Percentiles rank a stretch among this genome's conserved stretches.
These are phyloP conservation scores for Tragelaphus oryx DNA, from an alignment of 2,797 vertebrate genomes.

Conservation along the genomic window DNA sequence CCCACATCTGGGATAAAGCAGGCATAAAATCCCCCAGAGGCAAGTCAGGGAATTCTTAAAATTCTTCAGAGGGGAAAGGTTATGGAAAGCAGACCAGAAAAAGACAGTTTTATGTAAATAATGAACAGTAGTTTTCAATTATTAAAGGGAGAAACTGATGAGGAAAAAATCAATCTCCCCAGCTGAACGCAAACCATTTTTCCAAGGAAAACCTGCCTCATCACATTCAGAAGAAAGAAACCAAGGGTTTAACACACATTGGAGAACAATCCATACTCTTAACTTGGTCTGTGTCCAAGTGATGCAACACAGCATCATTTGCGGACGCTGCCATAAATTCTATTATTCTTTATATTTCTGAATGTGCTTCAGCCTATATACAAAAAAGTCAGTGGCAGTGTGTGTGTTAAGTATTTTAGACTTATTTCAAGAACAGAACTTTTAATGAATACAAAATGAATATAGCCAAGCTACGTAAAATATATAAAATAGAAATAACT, in stretches of 20 bases:
- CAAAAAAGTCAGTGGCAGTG: neutral
- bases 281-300: neutral
- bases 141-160: conserved; percentile 76
- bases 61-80: conserved; percentile 87
- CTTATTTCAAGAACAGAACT: neutral
- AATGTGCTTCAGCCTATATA: neutral
- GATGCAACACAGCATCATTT: neutral
- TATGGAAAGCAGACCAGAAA: conserved; percentile 80
- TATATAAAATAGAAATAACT: conserved; percentile 56
- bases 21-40: conserved; percentile 76
- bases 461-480: conserved; percentile 34
- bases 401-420: neutral
- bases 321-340: neutral
- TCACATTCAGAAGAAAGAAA: conserved; percentile 66
- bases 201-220: conserved; percentile 72
- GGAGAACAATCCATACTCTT: conserved; percentile 40
- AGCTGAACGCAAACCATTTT: conserved; percentile 67
- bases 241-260: conserved; percentile 52
- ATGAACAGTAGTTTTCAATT: conserved; percentile 83
- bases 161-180: conserved; percentile 70
- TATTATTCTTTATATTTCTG: neutral
- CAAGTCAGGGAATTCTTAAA: conserved; percentile 84
- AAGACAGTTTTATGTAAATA: conserved; percentile 83
- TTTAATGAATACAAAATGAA: conserved; percentile 2
- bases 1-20: conserved; percentile 81